Conservation (phyloP, 2,113 vertebrate species). For the Synchiropus splendidus region DNA sequence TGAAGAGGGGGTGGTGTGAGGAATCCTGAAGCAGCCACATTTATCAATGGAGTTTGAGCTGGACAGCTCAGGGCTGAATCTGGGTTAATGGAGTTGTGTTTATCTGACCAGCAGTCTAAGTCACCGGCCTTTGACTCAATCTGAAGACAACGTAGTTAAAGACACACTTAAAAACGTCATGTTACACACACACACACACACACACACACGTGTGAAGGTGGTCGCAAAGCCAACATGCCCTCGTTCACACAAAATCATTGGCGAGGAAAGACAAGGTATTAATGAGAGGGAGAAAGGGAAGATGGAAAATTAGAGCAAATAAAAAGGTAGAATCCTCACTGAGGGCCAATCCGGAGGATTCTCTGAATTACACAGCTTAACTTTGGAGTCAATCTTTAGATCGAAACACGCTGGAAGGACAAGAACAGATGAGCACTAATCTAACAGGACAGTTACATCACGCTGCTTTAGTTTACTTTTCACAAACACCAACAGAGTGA, state of each 20-base stretch:
- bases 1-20: too few species aligned
- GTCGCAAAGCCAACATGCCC: too few species aligned
- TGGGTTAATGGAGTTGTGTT: constrained; percentile 47
- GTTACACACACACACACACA: constrained; percentile 5
- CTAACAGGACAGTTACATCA: too few species aligned
- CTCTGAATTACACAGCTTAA: constrained; percentile 4
- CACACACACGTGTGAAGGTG: constrained; percentile 4
- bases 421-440: not conserved
- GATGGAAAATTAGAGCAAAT: constrained; percentile 7
- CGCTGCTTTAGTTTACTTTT: too few species aligned
- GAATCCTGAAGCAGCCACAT: constrained; percentile 45
- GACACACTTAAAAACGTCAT: too few species aligned
- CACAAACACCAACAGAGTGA: too few species aligned
- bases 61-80: constrained; percentile 32
- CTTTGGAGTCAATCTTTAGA: not conserved
- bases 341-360: constrained; percentile 4
- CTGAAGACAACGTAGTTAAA: not conserved
- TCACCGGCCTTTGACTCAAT: constrained; percentile 18
- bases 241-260: too few species aligned
- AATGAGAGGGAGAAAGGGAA: not conserved
- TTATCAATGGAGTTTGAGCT: constrained; percentile 50
- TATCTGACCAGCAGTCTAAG: constrained; percentile 36
- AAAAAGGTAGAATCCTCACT: constrained; percentile 1
- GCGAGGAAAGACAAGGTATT: too few species aligned
- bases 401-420: not conserved